Base-by-base conservation (phyloP, 2,113 vertebrate genomes). In the Capreolus pygargus region DNA sequence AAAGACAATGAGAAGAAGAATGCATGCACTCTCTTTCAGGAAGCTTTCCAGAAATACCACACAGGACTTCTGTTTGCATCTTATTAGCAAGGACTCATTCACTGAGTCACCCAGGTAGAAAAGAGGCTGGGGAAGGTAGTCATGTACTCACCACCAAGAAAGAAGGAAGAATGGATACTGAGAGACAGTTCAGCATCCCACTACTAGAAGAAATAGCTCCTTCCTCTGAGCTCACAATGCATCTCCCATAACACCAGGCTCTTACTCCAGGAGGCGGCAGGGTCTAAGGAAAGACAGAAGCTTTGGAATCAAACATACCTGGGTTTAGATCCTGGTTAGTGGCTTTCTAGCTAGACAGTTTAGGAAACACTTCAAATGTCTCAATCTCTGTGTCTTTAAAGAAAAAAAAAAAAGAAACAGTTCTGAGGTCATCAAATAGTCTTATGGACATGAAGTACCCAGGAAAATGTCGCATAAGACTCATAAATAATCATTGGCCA, bases 231-330 rank as follows among this genome's bases (percentile, higher is more conserved):
- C 21, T 60, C 91, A 5, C 86, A 11, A 0, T 9, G 14, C 5
- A 0, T 17, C 83, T 45, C 78, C 64, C 50, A 39, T 3, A 9
- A 58, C 76, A 3, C 13, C 9, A 0, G 14, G 33, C n/a, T 43
- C 39, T 25, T 5, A n/a, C 25, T 57, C 83, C 83, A 52, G 27
- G 54, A 76, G 83, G 76, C 5, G 45, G 60, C 67, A 45, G 28
- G 58, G 11, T 6, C 10, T 23, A 39, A 23, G 0, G 30, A 39
- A 33, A 50, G 45, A 39, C 12, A 15, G 7, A 39, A 21, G 23
- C 27, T 61, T 28, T 33, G 39, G 25, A 4, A n/a, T 11, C 74
- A 47, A 6, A 45, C 30, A 76, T 10, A 13, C 25, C 17, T 19
- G 19, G 91, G 36, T 27, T 23, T 39, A 43, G 83, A 43, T 30